A percentile compares a stretch with the other conserved stretches of the same genome.
Evolutionary conservation across 2,113 vertebrate species (phyloP).

Genomic region (Sebastes fasciatus): DNA sequence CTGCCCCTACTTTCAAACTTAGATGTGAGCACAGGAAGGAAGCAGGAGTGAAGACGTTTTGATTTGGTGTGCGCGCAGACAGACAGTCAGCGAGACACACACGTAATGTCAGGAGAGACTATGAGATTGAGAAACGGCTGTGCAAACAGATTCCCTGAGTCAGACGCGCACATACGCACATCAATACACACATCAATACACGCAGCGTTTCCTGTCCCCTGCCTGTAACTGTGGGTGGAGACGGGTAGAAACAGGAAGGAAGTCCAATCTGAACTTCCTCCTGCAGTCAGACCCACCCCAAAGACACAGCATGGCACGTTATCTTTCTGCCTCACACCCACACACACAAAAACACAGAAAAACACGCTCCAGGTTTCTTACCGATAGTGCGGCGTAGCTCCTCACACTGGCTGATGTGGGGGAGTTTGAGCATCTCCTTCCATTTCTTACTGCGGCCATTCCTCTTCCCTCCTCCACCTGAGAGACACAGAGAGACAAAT

Average conservation of each 20-base stretch:
- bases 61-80: slow-evolving; percentile 26
- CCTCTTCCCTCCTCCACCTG: slow-evolving; percentile 89
- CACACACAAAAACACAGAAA: slow-evolving; percentile 13
- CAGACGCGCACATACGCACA: slow-evolving; percentile 25
- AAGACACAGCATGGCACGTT: slow-evolving; percentile 63
- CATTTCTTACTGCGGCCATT: slow-evolving; percentile 94
- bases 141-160: slow-evolving; percentile 45
- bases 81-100: background rate
- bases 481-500: slow-evolving; percentile 37
- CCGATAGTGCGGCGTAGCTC: slow-evolving; percentile 88
- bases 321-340: slow-evolving; percentile 37
- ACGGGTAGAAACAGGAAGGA: slow-evolving; percentile 81
- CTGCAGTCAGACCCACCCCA: slow-evolving; percentile 70
- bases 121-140: slow-evolving; percentile 30
- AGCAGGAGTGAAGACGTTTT: slow-evolving; percentile 20
- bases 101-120: slow-evolving; percentile 16
- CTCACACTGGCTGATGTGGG: slow-evolving; percentile 89
- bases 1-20: slow-evolving; percentile 37
- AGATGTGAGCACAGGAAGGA: slow-evolving; percentile 38
- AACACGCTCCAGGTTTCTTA: slow-evolving; percentile 74
- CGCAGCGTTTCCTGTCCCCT: slow-evolving; percentile 74
- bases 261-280: slow-evolving; percentile 82
- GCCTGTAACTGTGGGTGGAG: slow-evolving; percentile 77
- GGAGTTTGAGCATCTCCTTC: slow-evolving; percentile 94
- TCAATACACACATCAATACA: slow-evolving; percentile 22